A percentile compares a stretch with the other conserved stretches of the same genome.
Conservation (phyloP, 2,797 vertebrate genomes). For the Characodon lateralis region DNA sequence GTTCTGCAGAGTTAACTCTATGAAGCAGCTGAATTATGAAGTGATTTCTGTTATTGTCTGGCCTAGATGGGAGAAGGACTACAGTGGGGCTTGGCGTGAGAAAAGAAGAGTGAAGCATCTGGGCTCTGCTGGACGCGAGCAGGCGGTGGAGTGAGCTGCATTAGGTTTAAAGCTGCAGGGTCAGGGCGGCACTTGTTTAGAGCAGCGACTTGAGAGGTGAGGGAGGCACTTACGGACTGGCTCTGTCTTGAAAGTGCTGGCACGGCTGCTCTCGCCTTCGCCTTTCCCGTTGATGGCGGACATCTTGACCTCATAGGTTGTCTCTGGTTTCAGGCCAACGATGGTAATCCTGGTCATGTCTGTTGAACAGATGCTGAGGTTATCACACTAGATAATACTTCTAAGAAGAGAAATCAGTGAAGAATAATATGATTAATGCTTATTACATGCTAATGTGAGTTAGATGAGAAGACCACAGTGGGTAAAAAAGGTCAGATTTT, state of each 20-base stretch:
- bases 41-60: not conserved
- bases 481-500: not conserved
- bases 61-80: constrained; percentile 25
- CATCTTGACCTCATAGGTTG: constrained; percentile 87
- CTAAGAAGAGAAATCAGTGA: not conserved
- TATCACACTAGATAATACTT: not conserved
- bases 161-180: constrained; percentile 45
- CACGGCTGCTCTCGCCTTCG: constrained; percentile 86
- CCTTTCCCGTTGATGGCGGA: constrained; percentile 96
- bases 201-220: not conserved
- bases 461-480: not conserved
- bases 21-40: constrained; percentile 21
- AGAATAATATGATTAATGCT: not conserved
- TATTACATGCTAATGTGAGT: not conserved
- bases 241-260: constrained; percentile 88
- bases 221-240: constrained; percentile 92
- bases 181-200: constrained; percentile 22
- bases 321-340: constrained; percentile 89
- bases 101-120: constrained; percentile 41
- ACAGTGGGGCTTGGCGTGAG: constrained; percentile 28
- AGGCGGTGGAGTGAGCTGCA: constrained; percentile 39
- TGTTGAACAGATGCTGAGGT: constrained; percentile 49
- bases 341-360: constrained; percentile 87
- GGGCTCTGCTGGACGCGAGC: constrained; percentile 43
- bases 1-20: constrained; percentile 24